A percentile compares a stretch with the other conserved stretches of the same genome.
Conservation (phyloP, 1,140 invertebrate genomes). For the Octopus sinensis region DNA sequence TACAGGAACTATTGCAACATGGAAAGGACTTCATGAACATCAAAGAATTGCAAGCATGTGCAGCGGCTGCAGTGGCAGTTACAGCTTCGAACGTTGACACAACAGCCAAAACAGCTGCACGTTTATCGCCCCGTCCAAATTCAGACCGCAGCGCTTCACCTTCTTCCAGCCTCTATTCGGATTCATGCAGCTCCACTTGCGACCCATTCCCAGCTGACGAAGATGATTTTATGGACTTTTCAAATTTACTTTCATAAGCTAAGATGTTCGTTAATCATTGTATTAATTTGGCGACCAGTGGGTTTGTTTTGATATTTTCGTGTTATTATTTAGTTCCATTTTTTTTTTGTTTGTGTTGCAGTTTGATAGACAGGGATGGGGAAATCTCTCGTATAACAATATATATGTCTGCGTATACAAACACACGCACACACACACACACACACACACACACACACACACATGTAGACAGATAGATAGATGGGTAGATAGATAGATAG, state of each 20-base stretch:
- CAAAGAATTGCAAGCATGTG: not conserved
- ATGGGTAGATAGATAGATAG: not conserved
- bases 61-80: not conserved
- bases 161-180: conserved; percentile 4
- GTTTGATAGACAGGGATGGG: too few relatives aligned
- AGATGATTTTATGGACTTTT: conserved; percentile 17
- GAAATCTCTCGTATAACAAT: too few relatives aligned
- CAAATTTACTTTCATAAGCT: not conserved
- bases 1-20: conserved; percentile 71
- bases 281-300: too few relatives aligned
- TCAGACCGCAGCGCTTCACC: conserved; percentile 12
- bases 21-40: conserved; percentile 41
- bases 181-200: not conserved
- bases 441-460: too few relatives aligned
- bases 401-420: too few relatives aligned
- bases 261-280: too few relatives aligned
- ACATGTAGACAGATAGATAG: not conserved
- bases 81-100: not conserved
- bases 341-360: too few relatives aligned
- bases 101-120: not conserved
- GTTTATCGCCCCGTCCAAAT: not conserved
- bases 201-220: conserved; percentile 9
- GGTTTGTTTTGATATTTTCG: too few relatives aligned
- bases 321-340: too few relatives aligned
- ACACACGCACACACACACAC: too few relatives aligned